Conservation (phyloP, 2,113 vertebrate species). For the Psilopsiagon aymara region DNA sequence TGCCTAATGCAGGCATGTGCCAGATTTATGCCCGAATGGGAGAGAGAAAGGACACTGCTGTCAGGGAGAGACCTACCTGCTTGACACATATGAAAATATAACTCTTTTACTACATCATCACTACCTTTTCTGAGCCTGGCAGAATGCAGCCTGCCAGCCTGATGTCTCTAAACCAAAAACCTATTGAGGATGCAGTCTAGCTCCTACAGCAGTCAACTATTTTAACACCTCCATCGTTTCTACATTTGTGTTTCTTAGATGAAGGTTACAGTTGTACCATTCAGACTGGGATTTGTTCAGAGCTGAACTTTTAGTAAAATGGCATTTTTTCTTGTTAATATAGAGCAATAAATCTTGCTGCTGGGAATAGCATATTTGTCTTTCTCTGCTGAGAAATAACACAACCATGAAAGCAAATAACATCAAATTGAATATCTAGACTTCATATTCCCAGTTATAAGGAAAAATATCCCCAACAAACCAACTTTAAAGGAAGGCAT, state of each 20-base stretch:
- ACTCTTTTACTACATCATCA: background rate
- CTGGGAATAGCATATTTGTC: background rate
- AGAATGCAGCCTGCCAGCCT: background rate
- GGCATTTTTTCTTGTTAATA: background rate
- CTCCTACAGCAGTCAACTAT: background rate
- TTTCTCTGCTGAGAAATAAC: background rate
- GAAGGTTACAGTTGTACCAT: background rate
- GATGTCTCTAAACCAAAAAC: background rate
- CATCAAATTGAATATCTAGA: background rate
- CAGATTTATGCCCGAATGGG: background rate
- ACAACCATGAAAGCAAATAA: background rate
- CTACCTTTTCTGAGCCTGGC: background rate
- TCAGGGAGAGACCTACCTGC: background rate
- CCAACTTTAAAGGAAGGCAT: background rate
- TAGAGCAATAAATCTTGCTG: background rate
- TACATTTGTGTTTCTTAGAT: background rate
- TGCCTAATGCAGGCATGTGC: accelerated
- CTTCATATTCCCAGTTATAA: background rate
- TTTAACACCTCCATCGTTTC: background rate
- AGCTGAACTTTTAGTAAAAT: background rate
- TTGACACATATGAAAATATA: accelerated
- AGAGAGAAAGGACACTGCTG: background rate
- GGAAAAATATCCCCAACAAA: accelerated
- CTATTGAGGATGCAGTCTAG: background rate
- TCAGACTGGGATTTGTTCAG: background rate